Base-by-base conservation (phyloP, 1,140 invertebrate genomes). In the Whitmania pigra region DNA sequence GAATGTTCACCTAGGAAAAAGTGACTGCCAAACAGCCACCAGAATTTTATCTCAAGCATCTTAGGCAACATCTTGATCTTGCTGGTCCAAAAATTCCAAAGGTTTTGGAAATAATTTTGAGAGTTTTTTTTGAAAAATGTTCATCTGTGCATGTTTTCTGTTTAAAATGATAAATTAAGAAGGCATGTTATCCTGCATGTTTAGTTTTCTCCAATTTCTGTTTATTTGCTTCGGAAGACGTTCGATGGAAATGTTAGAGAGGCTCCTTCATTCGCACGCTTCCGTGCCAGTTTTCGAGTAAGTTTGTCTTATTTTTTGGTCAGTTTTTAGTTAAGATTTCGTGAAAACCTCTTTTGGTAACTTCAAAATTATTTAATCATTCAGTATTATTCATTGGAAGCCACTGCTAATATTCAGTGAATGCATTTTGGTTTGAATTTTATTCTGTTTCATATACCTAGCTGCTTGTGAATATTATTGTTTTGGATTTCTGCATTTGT, bases 11-110 rank as follows among this genome's bases (percentile, higher is more conserved):
- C 18, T 68, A 92, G 90, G 94, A 97, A 87, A 89, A 90, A 85
- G 93, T 98, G 71, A 92, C 93, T 80, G 94, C 93, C 15, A 96
- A 96, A 83, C 92, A 97, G 83, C 91, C 94, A 25, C 95, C 95
- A 31, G 88, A 91, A 69, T 91, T 92, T 83, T 98, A 98, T 85
- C 86, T 97, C 76, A 89, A 89, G 80, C 95, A 94, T 83, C 84
- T 97, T 74, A 87, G 89, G 75, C 94, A 93, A 0, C 97, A 97
- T 83, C 85, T 97, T 78, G 94, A 97, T 83, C 94, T 94, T 0
- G 76, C 93, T 82, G 91, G 93, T 22, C 94, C 92, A 43, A 87
- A 92, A 79, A 94, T 92, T 86, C 91, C 93, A 80, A 86, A 91
- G 86, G 94, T 63, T 63, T 22, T 63, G 18, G 6, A 70, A 70